Base-by-base conservation (phyloP, 2,113 vertebrate genomes). In the Seriola aureovittata region DNA sequence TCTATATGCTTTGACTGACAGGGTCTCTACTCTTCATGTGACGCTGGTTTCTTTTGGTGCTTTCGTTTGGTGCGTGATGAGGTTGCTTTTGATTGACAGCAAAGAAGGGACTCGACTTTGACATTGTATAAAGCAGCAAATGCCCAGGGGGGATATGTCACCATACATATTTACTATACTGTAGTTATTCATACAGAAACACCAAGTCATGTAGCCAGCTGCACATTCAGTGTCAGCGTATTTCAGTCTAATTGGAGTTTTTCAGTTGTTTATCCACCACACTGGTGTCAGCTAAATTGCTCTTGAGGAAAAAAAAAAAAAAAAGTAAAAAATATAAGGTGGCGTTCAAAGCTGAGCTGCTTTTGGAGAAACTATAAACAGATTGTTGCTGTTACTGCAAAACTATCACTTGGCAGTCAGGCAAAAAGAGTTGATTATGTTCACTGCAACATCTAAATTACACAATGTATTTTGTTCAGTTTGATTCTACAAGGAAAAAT, bases 1-100 rank as follows among this genome's bases (percentile, higher is more conserved):
- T 86, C 84, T 88, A 76, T 87, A 78, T 6, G 85, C 52, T 79
- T 81, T 90, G 85, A 93, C 19, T 86, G 90, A 89, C 89, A 87
- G 70, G 21, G 64, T 63, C 58, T 57, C 55, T 40, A 81, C 69
- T 48, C 67, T 73, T 85, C 64, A 36, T 65, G 77, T 78, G 80
- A 84, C 32, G 71, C 78, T 50, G 66, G 48, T 54, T 74, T 78
- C 63, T 38, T 75, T 80, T 74, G 52, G 32, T 38, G 55, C 11
- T 42, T 74, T 76, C 63, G 25, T 75, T 82, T 74, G 52, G 36
- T 38, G 55, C 11, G 11, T 74, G 68, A 77, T 89, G 59, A 87
- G 72, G 74, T 54, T 25, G 60, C 44, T 58, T 88, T 75, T 91
- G 90, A 92, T 81, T 90, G 92, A 93, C 76, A 80, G 83, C 86